Evolutionary conservation across 2,113 vertebrate genomes (phyloP).

Genomic region (Probosciger aterrimus): DNA sequence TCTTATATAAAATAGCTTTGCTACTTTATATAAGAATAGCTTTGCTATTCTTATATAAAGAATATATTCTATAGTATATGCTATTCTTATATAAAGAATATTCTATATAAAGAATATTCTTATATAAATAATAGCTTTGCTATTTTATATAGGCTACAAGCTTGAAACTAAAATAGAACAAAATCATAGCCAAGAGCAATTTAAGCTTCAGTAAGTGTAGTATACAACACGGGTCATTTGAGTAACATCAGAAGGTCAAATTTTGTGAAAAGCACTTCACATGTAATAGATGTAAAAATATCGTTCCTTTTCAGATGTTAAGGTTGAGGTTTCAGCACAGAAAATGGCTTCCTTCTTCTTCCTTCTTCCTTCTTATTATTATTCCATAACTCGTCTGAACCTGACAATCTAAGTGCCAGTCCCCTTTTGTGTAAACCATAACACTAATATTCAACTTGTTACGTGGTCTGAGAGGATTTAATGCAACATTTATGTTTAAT

Average conservation of each 20-base stretch:
- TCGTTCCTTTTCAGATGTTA: background rate
- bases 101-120: too few relatives aligned
- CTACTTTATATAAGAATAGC: background rate
- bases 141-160: background rate
- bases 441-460: background rate
- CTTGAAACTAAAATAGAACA: background rate
- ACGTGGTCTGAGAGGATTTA: background rate
- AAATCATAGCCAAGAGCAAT: background rate
- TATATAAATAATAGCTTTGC: background rate
- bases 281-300: background rate
- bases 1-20: background rate
- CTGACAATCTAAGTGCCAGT: background rate
- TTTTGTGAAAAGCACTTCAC: background rate
- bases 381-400: background rate
- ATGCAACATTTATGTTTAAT: background rate
- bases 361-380: background rate
- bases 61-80: too few relatives aligned
- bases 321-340: background rate
- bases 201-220: background rate
- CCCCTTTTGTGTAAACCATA: background rate
- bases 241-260: background rate
- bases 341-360: background rate
- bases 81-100: too few relatives aligned
- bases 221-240: background rate
- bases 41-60: too few relatives aligned